These are phyloP conservation scores for Aricia artaxerxes DNA, from an alignment of 2,888 invertebrate genomes.

Conservation along the genomic window DNA sequence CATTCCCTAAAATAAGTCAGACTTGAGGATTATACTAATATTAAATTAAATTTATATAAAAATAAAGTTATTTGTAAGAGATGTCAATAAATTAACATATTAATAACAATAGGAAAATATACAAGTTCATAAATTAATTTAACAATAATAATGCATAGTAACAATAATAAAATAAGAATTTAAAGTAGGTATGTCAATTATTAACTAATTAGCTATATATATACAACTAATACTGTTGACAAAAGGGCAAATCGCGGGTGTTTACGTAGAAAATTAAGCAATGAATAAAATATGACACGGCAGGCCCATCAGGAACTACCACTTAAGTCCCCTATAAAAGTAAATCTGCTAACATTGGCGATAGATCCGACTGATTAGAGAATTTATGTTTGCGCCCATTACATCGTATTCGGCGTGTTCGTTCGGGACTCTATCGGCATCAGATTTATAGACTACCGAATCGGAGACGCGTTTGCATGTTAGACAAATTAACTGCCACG, in stretches of 20 bases:
- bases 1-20: too few species aligned
- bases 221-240: neutral
- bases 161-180: too few species aligned
- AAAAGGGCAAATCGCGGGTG: neutral
- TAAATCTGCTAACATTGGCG: conserved; percentile 34
- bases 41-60: too few species aligned
- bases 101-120: too few species aligned
- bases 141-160: too few species aligned
- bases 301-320: conserved; percentile 13
- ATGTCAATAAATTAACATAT: too few species aligned
- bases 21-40: too few species aligned
- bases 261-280: neutral
- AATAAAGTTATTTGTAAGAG: too few species aligned
- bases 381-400: conserved; percentile 41
- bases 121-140: too few species aligned
- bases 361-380: conserved; percentile 40
- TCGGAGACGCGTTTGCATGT: conserved; percentile 54
- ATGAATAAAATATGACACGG: conserved; percentile 18
- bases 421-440: conserved; percentile 41
- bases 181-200: too few species aligned
- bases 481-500: conserved; percentile 71
- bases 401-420: conserved; percentile 42
- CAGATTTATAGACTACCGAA: conserved; percentile 52
- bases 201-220: too few species aligned
- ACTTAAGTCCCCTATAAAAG: conserved; percentile 28